Conservation (phyloP, 2,888 invertebrate genomes). For the Ichneumon xanthorius region DNA sequence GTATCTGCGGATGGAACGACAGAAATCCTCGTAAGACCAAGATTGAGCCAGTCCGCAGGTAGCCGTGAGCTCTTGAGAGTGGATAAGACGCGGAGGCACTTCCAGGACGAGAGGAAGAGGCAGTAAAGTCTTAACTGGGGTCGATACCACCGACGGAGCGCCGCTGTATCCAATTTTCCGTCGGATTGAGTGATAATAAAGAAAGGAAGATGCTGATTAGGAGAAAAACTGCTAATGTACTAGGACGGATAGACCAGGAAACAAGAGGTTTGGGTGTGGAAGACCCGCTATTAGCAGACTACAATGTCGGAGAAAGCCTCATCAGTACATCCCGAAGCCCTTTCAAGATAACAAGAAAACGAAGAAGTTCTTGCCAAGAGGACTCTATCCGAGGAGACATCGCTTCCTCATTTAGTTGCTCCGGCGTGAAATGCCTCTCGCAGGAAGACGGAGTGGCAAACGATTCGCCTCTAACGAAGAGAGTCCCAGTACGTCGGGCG, state of each 20-base stretch:
- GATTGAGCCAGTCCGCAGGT: constrained; percentile 4
- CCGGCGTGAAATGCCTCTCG: neutral
- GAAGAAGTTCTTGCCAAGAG: neutral
- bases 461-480: neutral
- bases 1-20: neutral
- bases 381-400: neutral
- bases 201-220: constrained; percentile 11
- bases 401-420: neutral
- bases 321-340: neutral
- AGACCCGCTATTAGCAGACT: neutral
- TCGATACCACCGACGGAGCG: constrained; percentile 15
- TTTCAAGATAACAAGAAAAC: neutral
- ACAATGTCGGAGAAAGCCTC: neutral
- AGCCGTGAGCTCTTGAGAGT: constrained; percentile 1
- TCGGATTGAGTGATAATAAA: neutral
- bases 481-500: neutral
- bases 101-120: neutral
- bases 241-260: neutral
- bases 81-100: constrained; percentile 1
- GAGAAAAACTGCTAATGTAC: constrained; percentile 18
- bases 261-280: neutral
- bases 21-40: constrained; percentile 19
- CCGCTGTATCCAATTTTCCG: constrained; percentile 16
- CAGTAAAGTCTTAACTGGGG: constrained; percentile 32
- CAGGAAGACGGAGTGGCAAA: neutral